Conservation (phyloP, 2,113 vertebrate species). For the Nerophis ophidion region DNA sequence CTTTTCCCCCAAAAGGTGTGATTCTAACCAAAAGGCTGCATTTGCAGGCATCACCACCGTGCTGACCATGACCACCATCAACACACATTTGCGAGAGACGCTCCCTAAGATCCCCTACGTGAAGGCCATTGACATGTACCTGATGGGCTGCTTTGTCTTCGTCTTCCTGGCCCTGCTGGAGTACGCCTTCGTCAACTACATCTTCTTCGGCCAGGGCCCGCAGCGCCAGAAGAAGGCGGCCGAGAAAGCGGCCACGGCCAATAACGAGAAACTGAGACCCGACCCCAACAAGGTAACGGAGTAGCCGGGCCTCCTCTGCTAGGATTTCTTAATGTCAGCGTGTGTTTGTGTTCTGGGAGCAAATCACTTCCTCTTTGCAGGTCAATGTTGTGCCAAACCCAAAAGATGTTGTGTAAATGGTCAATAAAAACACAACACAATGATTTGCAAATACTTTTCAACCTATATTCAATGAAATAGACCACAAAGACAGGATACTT, state of each 20-base stretch:
- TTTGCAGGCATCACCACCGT: conserved; percentile 94
- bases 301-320: not conserved
- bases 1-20: conserved; percentile 34
- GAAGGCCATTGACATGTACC: conserved; percentile 99
- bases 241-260: conserved; percentile 91
- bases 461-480: too few species aligned
- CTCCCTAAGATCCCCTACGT: conserved; percentile 99
- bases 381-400: conserved; percentile 46
- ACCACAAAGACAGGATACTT: too few species aligned
- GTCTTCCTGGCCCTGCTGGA: conserved; percentile 98
- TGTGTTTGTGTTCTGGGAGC: conserved; percentile 46
- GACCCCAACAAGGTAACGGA: conserved; percentile 91
- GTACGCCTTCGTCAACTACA: conserved; percentile 98
- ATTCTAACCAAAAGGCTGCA: conserved; percentile 24
- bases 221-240: conserved; percentile 98
- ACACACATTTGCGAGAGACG: conserved; percentile 96
- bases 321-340: conserved; percentile 53
- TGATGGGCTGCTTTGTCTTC: conserved; percentile 99
- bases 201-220: conserved; percentile 97
- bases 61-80: conserved; percentile 99
- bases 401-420: too few species aligned
- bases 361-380: conserved; percentile 58
- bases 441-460: too few species aligned
- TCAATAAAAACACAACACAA: too few species aligned
- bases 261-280: conserved; percentile 91